These are phyloP conservation scores for Spea bombifrons DNA, from an alignment of 2,113 vertebrate genomes.

Conservation along the genomic window DNA sequence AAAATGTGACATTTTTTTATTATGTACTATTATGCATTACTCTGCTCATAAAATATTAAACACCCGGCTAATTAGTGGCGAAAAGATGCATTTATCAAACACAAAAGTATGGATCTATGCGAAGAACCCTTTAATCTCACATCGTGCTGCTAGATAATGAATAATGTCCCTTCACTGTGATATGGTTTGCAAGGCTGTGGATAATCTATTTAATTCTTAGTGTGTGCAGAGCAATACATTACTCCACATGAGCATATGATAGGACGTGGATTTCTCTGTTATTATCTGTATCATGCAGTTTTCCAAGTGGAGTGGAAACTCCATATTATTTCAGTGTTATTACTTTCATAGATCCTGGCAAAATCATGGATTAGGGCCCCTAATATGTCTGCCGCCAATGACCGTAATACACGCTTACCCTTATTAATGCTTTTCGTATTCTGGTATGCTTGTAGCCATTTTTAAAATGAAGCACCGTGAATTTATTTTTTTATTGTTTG, in stretches of 20 bases:
- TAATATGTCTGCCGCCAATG: too few species aligned
- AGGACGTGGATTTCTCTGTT: too few species aligned
- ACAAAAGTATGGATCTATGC: constrained; percentile 2
- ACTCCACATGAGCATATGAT: too few species aligned
- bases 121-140: background rate
- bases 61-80: background rate
- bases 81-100: constrained; percentile 12
- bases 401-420: too few species aligned
- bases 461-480: too few species aligned
- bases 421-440: too few species aligned
- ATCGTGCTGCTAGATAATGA: background rate
- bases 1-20: background rate
- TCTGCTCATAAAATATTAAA: background rate
- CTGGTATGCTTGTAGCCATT: too few species aligned
- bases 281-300: too few species aligned
- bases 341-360: too few species aligned
- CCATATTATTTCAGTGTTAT: background rate
- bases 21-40: background rate
- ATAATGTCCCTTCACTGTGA: background rate
- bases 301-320: background rate
- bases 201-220: too few species aligned
- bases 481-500: background rate
- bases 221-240: too few species aligned
- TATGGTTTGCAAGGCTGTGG: background rate
- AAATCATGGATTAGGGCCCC: too few species aligned